Base-by-base conservation (phyloP, 2,888 invertebrate genomes). In the Acanthosepion pharaonis region DNA sequence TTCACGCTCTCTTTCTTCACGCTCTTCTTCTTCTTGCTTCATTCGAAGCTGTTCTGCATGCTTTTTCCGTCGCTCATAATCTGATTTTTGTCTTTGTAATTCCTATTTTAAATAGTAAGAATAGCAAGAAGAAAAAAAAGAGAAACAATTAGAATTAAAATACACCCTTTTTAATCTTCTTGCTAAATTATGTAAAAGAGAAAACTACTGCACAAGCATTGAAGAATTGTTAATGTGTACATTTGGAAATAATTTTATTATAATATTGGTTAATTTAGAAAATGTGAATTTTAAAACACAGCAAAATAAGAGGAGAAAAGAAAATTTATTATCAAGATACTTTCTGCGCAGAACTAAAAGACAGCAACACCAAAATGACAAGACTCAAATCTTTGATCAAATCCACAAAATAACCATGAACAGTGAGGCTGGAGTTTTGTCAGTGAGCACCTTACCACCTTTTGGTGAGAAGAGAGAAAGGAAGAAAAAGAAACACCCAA, bases 1-100 rank as follows among this genome's bases (percentile, higher is more conserved):
- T 28, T 93, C 93, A 11, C 93, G 55, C 93, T 96, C 96, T 94
- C 96, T 97, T 94, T 97, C 96, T 20, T 94, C 94, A 55, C 94
- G 64, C 20, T 96, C 96, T 94, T 96, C 97, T 94, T 97, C 96
- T 92, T 97, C 97, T 91, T 96, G 96, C 94, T 97, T 96, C 28
- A 96, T 95, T 51, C 97, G 95, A 53, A 97, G 95, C 94, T 96
- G 96, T 94, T 97, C 97, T 9, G 97, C 97, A 42, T 96, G 95
- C 95, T 96, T 97, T 95, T 97, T 97, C 94, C 96, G 96, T 94
- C 96, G 96, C 94, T 97, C 97, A 95, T 97, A 97, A 18, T 97
- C 97, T 20, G 96, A 95, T 94, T 97, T 97, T 95, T 97, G 97
- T 95, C 97, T 94, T 95, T 97, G 97, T 93, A 97, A 95, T 95